Evolutionary conservation across 2,797 vertebrate species (phyloP).

Genomic region (Oreochromis grahami): DNA sequence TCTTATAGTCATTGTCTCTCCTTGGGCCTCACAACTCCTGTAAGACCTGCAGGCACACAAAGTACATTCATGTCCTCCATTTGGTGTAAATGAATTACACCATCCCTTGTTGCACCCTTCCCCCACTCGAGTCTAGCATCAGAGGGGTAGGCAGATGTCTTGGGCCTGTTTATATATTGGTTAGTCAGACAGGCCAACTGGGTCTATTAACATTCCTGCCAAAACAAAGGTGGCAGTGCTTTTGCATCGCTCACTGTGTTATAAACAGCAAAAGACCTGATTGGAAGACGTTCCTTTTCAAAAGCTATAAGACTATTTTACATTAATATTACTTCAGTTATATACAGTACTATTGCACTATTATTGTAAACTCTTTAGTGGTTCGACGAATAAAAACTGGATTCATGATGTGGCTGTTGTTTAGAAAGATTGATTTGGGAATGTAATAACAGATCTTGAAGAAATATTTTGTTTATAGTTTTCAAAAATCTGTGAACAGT

Average conservation of each 20-base stretch:
- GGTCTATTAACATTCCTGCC: constrained; percentile 28
- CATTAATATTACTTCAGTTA: not conserved
- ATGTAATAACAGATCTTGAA: not conserved
- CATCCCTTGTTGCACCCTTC: constrained; percentile 36
- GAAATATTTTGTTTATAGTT: constrained; percentile 11
- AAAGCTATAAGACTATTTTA: not conserved
- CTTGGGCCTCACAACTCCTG: not conserved
- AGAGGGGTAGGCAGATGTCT: constrained; percentile 51
- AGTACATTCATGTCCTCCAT: not conserved
- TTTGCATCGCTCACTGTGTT: not conserved
- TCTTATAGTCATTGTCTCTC: not conserved
- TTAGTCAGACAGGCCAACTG: constrained; percentile 5
- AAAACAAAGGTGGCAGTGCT: constrained; percentile 21
- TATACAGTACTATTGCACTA: not conserved
- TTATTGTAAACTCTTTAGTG: not conserved
- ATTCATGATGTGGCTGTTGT: not conserved
- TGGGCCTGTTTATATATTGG: constrained; percentile 34
- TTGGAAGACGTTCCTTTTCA: not conserved
- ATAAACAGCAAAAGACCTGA: not conserved
- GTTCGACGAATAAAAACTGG: not conserved
- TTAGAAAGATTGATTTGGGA: not conserved
- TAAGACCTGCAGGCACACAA: not conserved
- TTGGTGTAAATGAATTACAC: constrained; percentile 59
- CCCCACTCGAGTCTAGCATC: constrained; percentile 17
- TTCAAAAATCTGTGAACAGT: constrained; percentile 11